Percentiles rank a stretch among this genome's conserved stretches.
Evolutionary conservation across 2,888 invertebrate genomes (phyloP).

Genomic region (Leptarthrus brevirostris): DNA sequence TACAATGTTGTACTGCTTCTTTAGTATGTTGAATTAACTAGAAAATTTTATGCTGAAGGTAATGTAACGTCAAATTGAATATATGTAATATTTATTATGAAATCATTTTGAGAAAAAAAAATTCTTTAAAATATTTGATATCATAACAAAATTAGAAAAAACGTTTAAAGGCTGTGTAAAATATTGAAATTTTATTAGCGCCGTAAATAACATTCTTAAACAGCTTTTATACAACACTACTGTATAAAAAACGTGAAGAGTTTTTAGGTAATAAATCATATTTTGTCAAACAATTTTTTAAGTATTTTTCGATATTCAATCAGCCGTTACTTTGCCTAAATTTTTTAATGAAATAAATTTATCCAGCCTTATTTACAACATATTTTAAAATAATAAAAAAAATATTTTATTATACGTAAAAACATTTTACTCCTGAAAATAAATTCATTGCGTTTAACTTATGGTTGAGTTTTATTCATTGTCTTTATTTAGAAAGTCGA

Average conservation of each 20-base stretch:
- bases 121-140: too few relatives aligned
- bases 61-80: constrained; percentile 42
- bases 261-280: too few relatives aligned
- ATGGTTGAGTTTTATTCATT: too few relatives aligned
- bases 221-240: too few relatives aligned
- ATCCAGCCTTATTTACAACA: constrained; percentile 32
- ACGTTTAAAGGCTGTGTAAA: too few relatives aligned
- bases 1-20: constrained; percentile 32
- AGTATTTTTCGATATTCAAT: not conserved
- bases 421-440: not conserved
- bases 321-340: constrained; percentile 43
- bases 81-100: constrained; percentile 5
- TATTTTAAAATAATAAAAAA: not conserved
- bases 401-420: not conserved
- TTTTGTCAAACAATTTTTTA: not conserved
- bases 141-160: too few relatives aligned
- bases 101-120: too few relatives aligned
- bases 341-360: constrained; percentile 20
- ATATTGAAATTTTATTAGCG: too few relatives aligned
- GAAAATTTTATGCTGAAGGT: constrained; percentile 22
- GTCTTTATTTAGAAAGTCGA: too few relatives aligned
- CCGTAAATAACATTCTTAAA: too few relatives aligned
- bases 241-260: too few relatives aligned
- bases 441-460: not conserved
- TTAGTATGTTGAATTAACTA: constrained; percentile 27